These are phyloP conservation scores for Momotus momota DNA, from an alignment of 2,797 vertebrate species.

Conservation along the genomic window DNA sequence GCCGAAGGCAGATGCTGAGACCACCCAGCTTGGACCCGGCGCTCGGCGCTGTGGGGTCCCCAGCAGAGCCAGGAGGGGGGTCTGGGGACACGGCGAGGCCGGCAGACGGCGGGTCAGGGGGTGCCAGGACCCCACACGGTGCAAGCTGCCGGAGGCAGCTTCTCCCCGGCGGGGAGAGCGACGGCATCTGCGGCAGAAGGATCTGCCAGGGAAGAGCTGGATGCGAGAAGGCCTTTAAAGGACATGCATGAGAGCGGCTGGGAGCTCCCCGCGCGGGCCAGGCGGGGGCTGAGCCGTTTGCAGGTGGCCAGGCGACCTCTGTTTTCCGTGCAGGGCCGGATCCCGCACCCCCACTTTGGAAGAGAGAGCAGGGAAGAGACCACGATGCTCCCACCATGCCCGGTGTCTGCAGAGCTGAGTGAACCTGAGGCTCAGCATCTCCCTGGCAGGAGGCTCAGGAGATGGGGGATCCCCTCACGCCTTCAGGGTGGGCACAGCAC, in stretches of 20 bases:
- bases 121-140: not conserved
- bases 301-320: conserved; percentile 21
- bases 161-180: not conserved
- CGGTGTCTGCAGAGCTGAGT: fast-evolving
- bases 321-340: not conserved
- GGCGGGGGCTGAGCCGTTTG: not conserved
- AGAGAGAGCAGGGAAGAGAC: not conserved
- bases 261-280: not conserved
- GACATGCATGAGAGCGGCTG: not conserved
- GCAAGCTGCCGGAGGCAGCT: not conserved
- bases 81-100: fast-evolving
- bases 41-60: not conserved
- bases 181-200: not conserved
- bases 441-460: not conserved
- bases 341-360: fast-evolving
- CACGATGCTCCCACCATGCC: fast-evolving
- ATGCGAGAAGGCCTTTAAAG: conserved; percentile 59
- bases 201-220: conserved; percentile 21
- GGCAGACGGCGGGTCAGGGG: not conserved
- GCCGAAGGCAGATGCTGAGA: not conserved
- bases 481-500: not conserved
- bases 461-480: not conserved
- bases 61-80: not conserved
- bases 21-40: not conserved
- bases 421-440: not conserved